Percentiles rank a stretch among this genome's conserved stretches.
Evolutionary conservation across 2,113 vertebrate genomes (phyloP).

Genomic region (Campylomormyrus tamandua): DNA sequence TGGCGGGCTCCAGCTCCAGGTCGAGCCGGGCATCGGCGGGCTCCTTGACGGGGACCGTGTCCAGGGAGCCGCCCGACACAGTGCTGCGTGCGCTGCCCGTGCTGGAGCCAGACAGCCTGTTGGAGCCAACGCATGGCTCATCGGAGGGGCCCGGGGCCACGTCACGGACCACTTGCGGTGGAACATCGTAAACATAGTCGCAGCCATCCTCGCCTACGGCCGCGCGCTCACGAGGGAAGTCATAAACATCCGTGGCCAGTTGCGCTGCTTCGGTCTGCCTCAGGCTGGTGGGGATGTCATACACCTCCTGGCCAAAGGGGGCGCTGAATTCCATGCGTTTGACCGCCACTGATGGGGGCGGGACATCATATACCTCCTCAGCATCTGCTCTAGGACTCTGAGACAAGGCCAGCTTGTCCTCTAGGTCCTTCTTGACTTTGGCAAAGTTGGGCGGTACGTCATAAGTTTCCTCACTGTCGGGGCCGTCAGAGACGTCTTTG

Average conservation of each 20-base stretch:
- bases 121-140: constrained; percentile 59
- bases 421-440: constrained; percentile 57
- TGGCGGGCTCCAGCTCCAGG: constrained; percentile 83
- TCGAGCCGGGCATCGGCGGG: constrained; percentile 64
- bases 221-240: constrained; percentile 75
- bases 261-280: constrained; percentile 55
- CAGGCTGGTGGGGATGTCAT: constrained; percentile 81
- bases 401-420: constrained; percentile 47
- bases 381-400: constrained; percentile 55
- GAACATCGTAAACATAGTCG: constrained; percentile 78
- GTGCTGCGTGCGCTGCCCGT: constrained; percentile 86
- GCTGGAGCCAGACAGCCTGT: constrained; percentile 87
- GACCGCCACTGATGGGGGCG: constrained; percentile 65
- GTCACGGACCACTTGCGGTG: constrained; percentile 79
- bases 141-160: constrained; percentile 48
- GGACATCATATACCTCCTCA: constrained; percentile 87
- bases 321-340: constrained; percentile 50
- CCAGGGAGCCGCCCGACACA: constrained; percentile 78
- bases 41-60: constrained; percentile 72
- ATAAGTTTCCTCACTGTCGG: constrained; percentile 79
- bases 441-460: constrained; percentile 84
- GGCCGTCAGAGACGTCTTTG: constrained; percentile 73
- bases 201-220: constrained; percentile 46
- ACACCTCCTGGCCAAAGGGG: constrained; percentile 68
- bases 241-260: constrained; percentile 68